These are phyloP conservation scores for Semicossyphus pulcher DNA, from an alignment of 2,113 vertebrate species.

Conservation along the genomic window DNA sequence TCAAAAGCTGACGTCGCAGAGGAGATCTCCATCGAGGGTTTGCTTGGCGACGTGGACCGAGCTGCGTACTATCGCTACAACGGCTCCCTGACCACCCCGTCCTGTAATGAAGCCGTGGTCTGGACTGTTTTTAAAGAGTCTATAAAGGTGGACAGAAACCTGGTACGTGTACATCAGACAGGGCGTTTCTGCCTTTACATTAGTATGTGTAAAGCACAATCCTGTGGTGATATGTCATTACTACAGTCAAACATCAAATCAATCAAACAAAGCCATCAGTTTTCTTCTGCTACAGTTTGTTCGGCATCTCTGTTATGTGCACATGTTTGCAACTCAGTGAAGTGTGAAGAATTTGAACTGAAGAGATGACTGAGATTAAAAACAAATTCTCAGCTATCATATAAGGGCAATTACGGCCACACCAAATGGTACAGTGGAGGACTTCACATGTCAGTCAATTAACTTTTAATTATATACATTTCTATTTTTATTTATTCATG, in stretches of 20 bases:
- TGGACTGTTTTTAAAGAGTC: conserved; percentile 82
- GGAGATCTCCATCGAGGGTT: conserved; percentile 66
- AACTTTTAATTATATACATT: no score
- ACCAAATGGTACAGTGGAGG: no score
- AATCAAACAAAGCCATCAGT: neutral
- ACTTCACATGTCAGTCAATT: no score
- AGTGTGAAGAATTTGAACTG: neutral
- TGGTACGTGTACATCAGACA: conserved; percentile 69
- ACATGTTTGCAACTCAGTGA: neutral
- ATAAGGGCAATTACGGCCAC: neutral
- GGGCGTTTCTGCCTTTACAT: neutral
- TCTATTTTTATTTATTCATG: no score
- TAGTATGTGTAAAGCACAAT: no score
- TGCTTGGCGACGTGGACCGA: conserved; percentile 65
- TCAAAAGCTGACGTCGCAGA: conserved; percentile 11
- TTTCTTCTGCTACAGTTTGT: neutral
- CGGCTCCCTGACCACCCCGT: conserved; percentile 82
- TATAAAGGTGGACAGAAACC: conserved; percentile 57
- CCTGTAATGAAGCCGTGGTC: conserved; percentile 77
- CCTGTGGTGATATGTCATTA: no score
- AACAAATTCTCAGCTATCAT: neutral
- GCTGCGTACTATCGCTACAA: conserved; percentile 74
- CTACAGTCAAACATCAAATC: neutral
- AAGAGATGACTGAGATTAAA: neutral
- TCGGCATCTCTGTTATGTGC: neutral